Conservation (phyloP, 2,888 invertebrate species). For the Volucella bombylans region DNA sequence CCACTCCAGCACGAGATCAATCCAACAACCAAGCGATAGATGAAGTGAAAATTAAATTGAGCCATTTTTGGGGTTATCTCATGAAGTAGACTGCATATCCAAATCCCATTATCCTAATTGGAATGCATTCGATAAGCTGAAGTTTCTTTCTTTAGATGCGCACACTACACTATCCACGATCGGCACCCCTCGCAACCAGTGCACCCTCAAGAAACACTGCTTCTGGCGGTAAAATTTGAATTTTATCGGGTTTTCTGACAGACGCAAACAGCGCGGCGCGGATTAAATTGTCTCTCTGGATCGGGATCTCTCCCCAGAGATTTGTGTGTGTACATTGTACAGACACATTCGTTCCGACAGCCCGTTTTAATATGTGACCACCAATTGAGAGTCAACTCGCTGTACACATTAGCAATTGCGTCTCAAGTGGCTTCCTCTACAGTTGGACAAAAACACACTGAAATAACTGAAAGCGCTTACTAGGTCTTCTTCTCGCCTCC, state of each 20-base stretch:
- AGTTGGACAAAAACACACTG: conserved; percentile 54
- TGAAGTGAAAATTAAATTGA: conserved; percentile 74
- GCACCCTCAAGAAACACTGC: neutral
- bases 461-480: conserved; percentile 35
- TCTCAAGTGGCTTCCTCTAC: conserved; percentile 64
- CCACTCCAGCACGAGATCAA: neutral
- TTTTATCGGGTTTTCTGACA: conserved; percentile 55
- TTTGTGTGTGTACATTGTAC: conserved; percentile 11
- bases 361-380: conserved; percentile 16
- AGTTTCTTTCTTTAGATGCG: conserved; percentile 5
- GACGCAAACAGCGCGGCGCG: conserved; percentile 47
- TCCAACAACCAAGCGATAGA: conserved; percentile 14
- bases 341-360: neutral
- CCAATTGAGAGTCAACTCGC: conserved; percentile 54
- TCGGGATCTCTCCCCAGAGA: conserved; percentile 44
- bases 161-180: neutral
- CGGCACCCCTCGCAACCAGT: neutral
- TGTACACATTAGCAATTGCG: conserved; percentile 52
- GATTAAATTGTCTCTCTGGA: conserved; percentile 62
- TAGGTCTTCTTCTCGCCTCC: conserved; percentile 16
- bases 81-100: conserved; percentile 60
- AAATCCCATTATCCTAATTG: conserved; percentile 73
- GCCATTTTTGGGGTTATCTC: conserved; percentile 68
- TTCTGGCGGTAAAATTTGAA: conserved; percentile 28
- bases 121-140: conserved; percentile 63